Base-by-base conservation (phyloP, 2,797 vertebrate species). In the Xiphorhynchus erythropygius region DNA sequence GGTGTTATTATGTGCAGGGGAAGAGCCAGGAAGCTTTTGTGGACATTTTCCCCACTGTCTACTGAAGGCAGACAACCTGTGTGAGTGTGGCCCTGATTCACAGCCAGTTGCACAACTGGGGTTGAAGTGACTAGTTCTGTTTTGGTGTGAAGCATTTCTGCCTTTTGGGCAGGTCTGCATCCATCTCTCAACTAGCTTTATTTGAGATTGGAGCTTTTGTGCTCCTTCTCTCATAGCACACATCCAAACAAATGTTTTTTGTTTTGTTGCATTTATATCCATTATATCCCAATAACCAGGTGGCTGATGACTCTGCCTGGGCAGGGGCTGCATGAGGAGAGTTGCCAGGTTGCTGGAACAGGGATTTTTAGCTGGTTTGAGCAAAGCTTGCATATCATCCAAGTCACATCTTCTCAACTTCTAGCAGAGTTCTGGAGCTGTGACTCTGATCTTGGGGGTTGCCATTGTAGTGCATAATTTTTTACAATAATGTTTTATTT, bases 361-460 rank as follows among this genome's bases (percentile, higher is more conserved):
- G 24, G 35, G 8, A 7, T 69, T 56, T 77, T 74, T 0, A 0
- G 11, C 41, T 77, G 8, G 44, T 67, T 42, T 41, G 17, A 32
- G 22, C 0, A 1, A 52, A 22, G 10, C 28, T 90, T 0, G 0
- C 57, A 23, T 37, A 10, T 46, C 17, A 13, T 46, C 18, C 55
- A 68, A 37, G 9, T 76, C 27, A 30, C 32, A n/a, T 19, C 50
- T 62, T 68, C 52, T 60, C 37, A 49, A 11, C 24, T 69, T 63
- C 11, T 8, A 23, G 32, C 13, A 69, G 6, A 8, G 15, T 25
- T 63, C 35, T 46, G 25, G 9, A 47, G 35, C 52, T 9, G 1
- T 35, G 32, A 30, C 13, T 49, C 14, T 42, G 42, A 10, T 46
- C 21, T 57, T 62, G 10, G 23, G 13, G 37, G 11, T n/a, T 73